Base-by-base conservation (phyloP, 2,797 vertebrate species). In the Myotis pilosus region DNA sequence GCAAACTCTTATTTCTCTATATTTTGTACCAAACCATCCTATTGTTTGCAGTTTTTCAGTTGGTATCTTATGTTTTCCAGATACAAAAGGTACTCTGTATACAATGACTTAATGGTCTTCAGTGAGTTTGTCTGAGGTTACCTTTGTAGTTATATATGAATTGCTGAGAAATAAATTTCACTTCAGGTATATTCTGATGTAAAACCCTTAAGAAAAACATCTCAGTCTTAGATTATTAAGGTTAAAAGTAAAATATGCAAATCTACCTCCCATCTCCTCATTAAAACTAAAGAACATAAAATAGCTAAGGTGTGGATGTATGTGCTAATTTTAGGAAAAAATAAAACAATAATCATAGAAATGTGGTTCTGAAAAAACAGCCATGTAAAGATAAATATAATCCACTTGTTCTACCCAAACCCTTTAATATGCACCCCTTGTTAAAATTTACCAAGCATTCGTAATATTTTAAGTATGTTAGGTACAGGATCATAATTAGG, bases 151-250 rank as follows among this genome's bases (percentile, higher is more conserved):
- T 86, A 66, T 28, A 53, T 86, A 72, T 83, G 78, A 94, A 78
- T 86, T 86, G 68, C 74, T 83, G 80, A 89, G 88, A 86, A 89
- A 90, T 83, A 74, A 83, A 93, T 85, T 89, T 64, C 55, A 83
- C 49, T 75, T n/a, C 57, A 87, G 25, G 51, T 72, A 68, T 41
- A 66, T 53, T 91, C 16, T 64, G 15, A 95, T 55, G 44, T 71
- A 47, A 91, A 95, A 64, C 10, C 28, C 38, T 55, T 71, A 57
- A 84, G 23, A 85, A 51, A 87, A 93, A 64, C 15, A 75, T 53
- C 44, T 69, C 51, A 87, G 7, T 81, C 75, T 86, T 53, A 72
- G 20, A 74, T 51, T 68, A 68, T 11, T 84, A 80, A 79, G 0
- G 10, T 87, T 95, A 88, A 94, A 80, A 53, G 62, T 72, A 75